Conservation (phyloP, 2,888 invertebrate species). For the Charanyca ferruginea region DNA sequence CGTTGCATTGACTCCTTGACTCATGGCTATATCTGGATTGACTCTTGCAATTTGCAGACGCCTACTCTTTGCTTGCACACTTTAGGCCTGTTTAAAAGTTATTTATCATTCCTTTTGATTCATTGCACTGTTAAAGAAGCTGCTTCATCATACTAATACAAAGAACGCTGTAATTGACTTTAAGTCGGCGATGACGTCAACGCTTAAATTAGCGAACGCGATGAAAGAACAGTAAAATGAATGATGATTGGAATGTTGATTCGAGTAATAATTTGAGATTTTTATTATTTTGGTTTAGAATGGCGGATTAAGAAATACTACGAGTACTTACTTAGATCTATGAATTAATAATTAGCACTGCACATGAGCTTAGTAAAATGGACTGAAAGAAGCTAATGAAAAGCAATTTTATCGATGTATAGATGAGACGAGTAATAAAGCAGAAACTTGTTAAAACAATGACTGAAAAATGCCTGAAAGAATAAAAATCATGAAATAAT, state of each 20-base stretch:
- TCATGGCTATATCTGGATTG: slow-evolving; percentile 76
- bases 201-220: slow-evolving; percentile 37
- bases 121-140: slow-evolving; percentile 49
- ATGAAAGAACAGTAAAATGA: slow-evolving; percentile 51
- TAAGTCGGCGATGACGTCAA: slow-evolving; percentile 55
- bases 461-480: neutral
- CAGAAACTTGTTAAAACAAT: neutral
- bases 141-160: slow-evolving; percentile 40
- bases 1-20: slow-evolving; percentile 74
- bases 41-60: slow-evolving; percentile 67
- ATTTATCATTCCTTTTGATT: slow-evolving; percentile 62
- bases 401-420: neutral
- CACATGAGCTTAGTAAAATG: too few relatives aligned
- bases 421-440: neutral
- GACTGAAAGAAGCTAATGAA: neutral
- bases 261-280: neutral
- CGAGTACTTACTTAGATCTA: too few relatives aligned
- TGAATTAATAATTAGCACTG: too few relatives aligned
- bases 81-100: slow-evolving; percentile 50
- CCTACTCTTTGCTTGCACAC: slow-evolving; percentile 62
- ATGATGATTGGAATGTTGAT: slow-evolving; percentile 39
- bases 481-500: neutral
- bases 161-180: slow-evolving; percentile 54
- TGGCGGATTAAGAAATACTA: neutral
- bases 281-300: neutral